Percentiles rank a stretch among this genome's conserved stretches.
Evolutionary conservation across 2,888 invertebrate species (phyloP).

Genomic region (Cotesia congregata): DNA sequence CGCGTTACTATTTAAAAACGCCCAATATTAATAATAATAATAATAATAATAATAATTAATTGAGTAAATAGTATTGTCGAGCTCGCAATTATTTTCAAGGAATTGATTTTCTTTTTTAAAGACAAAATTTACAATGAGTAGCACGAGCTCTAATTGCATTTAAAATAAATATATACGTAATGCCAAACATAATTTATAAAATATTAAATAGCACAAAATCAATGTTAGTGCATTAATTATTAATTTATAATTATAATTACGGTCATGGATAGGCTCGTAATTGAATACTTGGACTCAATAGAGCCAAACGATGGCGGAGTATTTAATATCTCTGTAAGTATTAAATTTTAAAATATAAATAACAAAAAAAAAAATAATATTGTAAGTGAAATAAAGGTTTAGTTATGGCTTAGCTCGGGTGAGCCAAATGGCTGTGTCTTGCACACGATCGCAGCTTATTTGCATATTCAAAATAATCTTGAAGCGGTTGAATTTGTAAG

Average conservation of each 20-base stretch:
- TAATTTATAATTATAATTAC: not conserved
- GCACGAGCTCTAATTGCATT: constrained; percentile 11
- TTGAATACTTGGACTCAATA: not conserved
- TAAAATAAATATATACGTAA: constrained; percentile 7
- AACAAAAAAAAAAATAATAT: constrained; percentile 16
- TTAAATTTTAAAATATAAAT: constrained; percentile 13
- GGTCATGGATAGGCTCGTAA: not conserved
- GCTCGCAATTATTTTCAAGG: not conserved
- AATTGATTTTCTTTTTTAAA: not conserved
- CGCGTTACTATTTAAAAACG: constrained; percentile 46
- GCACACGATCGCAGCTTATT: constrained; percentile 39
- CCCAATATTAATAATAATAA: not conserved
- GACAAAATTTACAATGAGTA: not conserved
- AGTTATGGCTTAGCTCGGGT: constrained; percentile 45
- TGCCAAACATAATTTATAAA: constrained; percentile 17
- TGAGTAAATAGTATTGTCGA: constrained; percentile 1
- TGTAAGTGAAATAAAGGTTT: constrained; percentile 23
- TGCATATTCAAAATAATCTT: constrained; percentile 30
- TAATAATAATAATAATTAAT: not conserved
- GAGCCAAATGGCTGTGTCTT: constrained; percentile 45
- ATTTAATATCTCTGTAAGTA: constrained; percentile 18
- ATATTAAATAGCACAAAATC: constrained; percentile 9
- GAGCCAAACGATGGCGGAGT: not conserved
- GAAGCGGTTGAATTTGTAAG: constrained; percentile 32
- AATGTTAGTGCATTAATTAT: not conserved